These are phyloP conservation scores for Actinopyga echinites DNA, from an alignment of 53 echinoderm and acorn worm genomes.

Conservation along the genomic window DNA sequence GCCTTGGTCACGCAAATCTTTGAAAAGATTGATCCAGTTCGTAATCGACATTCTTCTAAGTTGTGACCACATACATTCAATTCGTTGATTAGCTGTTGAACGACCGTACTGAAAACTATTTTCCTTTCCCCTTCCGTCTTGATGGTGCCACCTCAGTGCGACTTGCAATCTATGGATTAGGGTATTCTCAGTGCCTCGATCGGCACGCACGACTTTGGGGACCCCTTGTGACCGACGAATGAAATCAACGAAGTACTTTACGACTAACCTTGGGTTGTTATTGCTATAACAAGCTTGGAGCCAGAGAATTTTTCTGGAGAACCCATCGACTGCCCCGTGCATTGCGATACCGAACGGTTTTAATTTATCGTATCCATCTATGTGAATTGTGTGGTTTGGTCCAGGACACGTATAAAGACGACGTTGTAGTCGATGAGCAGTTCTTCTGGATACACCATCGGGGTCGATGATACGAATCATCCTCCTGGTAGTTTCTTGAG, in stretches of 20 bases:
- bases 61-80: constrained; percentile 30
- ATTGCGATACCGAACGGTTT: constrained; percentile 57
- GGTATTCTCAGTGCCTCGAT: constrained; percentile 45
- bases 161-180: constrained; percentile 25
- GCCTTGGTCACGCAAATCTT: constrained; percentile 40
- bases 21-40: constrained; percentile 39
- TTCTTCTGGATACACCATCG: constrained; percentile 26
- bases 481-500: constrained; percentile 27
- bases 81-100: constrained; percentile 42
- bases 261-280: constrained; percentile 35
- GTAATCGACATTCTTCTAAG: not conserved
- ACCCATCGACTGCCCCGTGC: constrained; percentile 57
- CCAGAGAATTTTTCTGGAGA: constrained; percentile 48
- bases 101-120: constrained; percentile 47
- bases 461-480: constrained; percentile 30
- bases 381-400: constrained; percentile 48
- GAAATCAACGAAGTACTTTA: constrained; percentile 29
- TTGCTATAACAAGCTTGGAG: constrained; percentile 46
- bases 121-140: constrained; percentile 7
- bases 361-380: constrained; percentile 63
- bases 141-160: constrained; percentile 16
- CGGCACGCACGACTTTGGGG: constrained; percentile 45
- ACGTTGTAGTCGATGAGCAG: constrained; percentile 30
- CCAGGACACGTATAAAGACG: constrained; percentile 46
- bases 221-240: constrained; percentile 20